Conservation (phyloP, 2,888 invertebrate species). For the Penaeus monodon region DNA sequence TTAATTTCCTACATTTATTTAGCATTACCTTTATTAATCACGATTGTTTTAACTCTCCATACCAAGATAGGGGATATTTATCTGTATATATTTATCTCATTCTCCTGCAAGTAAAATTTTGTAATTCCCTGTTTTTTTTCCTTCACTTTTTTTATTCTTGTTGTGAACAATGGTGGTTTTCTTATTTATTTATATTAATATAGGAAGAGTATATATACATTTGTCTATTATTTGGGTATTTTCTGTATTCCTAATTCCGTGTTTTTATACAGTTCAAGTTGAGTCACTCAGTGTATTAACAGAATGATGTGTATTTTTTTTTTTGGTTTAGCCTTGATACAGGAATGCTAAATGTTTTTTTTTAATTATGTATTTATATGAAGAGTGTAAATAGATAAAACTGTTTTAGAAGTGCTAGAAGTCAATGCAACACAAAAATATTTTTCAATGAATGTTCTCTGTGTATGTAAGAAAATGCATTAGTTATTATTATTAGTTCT, state of each 20-base stretch:
- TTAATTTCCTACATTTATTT: no score
- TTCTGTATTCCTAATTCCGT: constrained; percentile 16
- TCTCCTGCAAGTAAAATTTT: constrained; percentile 31
- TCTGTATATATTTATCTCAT: constrained; percentile 43
- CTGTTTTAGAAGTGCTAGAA: not conserved
- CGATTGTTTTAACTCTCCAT: constrained; percentile 22
- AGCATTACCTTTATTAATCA: constrained; percentile 7
- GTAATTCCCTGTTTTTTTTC: constrained; percentile 9
- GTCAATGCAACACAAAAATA: not conserved
- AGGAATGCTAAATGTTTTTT: no score
- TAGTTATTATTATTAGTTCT: no score
- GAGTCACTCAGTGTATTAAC: not conserved
- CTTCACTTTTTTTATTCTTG: constrained; percentile 41
- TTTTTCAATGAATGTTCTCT: not conserved
- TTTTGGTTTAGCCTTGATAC: not conserved
- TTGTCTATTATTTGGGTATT: constrained; percentile 51
- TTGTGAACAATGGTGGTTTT: constrained; percentile 45
- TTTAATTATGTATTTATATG: no score
- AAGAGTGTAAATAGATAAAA: no score
- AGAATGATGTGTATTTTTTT: not conserved
- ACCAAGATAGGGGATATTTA: constrained; percentile 47
- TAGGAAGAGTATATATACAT: constrained; percentile 47
- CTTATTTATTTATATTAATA: constrained; percentile 50
- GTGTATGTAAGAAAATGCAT: no score
- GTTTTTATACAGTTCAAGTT: not conserved